phyloP scores from a whole-genome alignment of 2,888 invertebrate species.

The Cremastinae sp. region DNA sequence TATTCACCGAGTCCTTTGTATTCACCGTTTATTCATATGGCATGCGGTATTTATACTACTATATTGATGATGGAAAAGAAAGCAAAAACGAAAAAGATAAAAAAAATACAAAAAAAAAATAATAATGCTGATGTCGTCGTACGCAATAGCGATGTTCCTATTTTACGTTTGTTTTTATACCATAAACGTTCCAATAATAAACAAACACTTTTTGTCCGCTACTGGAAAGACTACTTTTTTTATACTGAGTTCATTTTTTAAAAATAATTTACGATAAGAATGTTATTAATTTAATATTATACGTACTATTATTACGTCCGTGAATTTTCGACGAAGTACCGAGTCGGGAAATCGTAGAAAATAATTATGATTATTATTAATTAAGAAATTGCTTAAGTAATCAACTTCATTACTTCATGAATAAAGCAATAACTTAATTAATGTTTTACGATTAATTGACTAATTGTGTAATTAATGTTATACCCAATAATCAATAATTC shows the following conservation, averaged over 20 bases:
- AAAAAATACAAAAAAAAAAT: conserved; percentile 37
- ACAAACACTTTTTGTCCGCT: conserved; percentile 70
- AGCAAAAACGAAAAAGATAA: conserved; percentile 26
- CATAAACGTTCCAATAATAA: conserved; percentile 70
- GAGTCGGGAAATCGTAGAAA: too few relatives aligned
- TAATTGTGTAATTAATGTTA: too few relatives aligned
- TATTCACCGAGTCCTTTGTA: conserved; percentile 60
- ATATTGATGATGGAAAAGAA: conserved; percentile 44
- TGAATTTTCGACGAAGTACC: too few relatives aligned
- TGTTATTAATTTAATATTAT: not conserved
- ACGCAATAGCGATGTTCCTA: conserved; percentile 75
- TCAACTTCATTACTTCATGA: too few relatives aligned
- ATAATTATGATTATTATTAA: too few relatives aligned
- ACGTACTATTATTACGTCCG: too few relatives aligned
- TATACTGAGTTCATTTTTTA: conserved; percentile 15
- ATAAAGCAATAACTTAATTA: too few relatives aligned
- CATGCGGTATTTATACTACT: conserved; percentile 60
- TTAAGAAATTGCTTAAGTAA: too few relatives aligned
- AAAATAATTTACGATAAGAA: not conserved
- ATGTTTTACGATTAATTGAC: too few relatives aligned
- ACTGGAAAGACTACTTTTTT: conserved; percentile 45
- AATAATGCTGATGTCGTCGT: conserved; percentile 69
- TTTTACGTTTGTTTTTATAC: conserved; percentile 71
- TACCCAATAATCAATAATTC: too few relatives aligned
- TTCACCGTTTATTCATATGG: conserved; percentile 61